phyloP scores from a whole-genome alignment of 2,113 vertebrate genomes.

The Cynopterus brachyotis region DNA sequence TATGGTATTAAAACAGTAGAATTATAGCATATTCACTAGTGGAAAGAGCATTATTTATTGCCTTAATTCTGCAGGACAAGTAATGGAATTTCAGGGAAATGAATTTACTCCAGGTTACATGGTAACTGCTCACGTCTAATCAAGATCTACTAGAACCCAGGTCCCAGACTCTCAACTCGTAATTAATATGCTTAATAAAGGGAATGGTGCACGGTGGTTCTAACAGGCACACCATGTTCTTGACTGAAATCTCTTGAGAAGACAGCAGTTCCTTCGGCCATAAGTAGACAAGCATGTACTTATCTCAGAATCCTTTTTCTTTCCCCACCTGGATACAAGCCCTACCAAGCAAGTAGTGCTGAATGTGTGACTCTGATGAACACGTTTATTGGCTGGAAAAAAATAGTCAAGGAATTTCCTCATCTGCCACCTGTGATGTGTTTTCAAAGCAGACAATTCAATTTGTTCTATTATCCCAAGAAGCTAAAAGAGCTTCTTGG shows the following conservation, averaged over 20 bases:
- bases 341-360: background rate
- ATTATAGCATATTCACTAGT: background rate
- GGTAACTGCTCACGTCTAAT: background rate
- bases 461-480: slow-evolving; percentile 36
- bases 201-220: background rate
- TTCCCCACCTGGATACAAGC: background rate
- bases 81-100: background rate
- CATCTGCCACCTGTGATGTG: slow-evolving; percentile 49
- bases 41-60: background rate
- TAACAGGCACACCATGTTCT: background rate
- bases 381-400: slow-evolving; percentile 28
- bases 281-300: background rate
- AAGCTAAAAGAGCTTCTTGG: background rate
- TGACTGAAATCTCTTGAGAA: background rate
- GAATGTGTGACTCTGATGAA: slow-evolving; percentile 23
- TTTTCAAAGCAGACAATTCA: slow-evolving; percentile 54
- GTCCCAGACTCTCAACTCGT: background rate
- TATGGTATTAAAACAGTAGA: background rate
- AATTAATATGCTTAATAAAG: background rate
- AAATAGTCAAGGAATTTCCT: slow-evolving; percentile 49
- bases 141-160: background rate
- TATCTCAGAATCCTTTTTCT: background rate
- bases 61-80: background rate
- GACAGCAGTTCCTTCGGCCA: background rate
- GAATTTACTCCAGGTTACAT: background rate